A percentile compares a stretch with the other conserved stretches of the same genome.
phyloP scores from a whole-genome alignment of 2,113 vertebrate species.

The Romanogobio albipinnatus region DNA sequence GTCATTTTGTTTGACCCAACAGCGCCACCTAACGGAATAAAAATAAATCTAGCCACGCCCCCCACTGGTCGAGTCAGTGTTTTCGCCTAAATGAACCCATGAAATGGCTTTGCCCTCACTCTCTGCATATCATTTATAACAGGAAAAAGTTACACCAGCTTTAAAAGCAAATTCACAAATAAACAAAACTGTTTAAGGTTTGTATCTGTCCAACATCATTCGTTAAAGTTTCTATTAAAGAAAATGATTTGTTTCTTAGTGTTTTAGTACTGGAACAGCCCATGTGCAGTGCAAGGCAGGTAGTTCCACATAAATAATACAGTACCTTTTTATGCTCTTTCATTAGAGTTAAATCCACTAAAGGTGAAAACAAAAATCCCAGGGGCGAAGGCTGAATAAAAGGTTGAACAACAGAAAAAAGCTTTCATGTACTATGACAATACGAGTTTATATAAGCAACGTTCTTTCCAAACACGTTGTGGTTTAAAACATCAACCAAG shows the following conservation, averaged over 20 bases:
- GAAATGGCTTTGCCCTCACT: not conserved
- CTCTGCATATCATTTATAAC: not conserved
- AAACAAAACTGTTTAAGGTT: not conserved
- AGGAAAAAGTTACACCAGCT: not conserved
- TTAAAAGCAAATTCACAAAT: not conserved
- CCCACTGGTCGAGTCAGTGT: not conserved
- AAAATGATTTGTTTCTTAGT: conserved; percentile 3
- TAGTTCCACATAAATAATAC: conserved; percentile 37
- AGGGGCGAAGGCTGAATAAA: not conserved
- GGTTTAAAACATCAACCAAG: conserved; percentile 60
- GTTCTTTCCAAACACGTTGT: conserved; percentile 35
- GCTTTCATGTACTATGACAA: conserved; percentile 38
- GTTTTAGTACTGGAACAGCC: conserved; percentile 23
- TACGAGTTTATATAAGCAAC: conserved; percentile 37
- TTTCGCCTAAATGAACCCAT: not conserved
- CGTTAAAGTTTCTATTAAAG: not conserved
- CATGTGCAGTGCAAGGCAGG: conserved; percentile 37
- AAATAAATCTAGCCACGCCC: not conserved
- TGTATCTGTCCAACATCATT: not conserved
- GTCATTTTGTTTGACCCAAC: not conserved
- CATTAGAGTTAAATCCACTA: not conserved
- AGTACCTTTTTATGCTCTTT: conserved; percentile 29
- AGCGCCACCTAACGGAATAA: not conserved
- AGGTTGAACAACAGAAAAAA: conserved; percentile 18
- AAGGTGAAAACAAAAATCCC: not conserved